phyloP scores from a whole-genome alignment of 2,113 vertebrate species.

The Nesogale talazaci region DNA sequence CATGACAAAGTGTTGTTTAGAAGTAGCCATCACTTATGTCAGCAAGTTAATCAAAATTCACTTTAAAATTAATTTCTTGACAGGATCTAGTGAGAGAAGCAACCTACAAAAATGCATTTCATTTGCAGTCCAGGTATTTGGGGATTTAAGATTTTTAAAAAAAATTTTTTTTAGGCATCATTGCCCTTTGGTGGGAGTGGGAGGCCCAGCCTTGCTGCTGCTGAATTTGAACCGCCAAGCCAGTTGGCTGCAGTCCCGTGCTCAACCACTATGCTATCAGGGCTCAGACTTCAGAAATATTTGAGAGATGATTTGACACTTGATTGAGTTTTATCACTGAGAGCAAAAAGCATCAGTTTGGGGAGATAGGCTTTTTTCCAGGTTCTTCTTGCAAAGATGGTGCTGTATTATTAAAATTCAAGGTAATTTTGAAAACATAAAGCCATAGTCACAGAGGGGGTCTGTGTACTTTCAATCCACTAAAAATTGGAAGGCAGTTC shows the following conservation, averaged over 20 bases:
- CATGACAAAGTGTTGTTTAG: neutral
- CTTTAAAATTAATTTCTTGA: slow-evolving; percentile 13
- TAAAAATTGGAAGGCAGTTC: neutral
- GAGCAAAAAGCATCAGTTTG: neutral
- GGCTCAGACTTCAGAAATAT: too few relatives aligned
- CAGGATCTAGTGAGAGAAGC: neutral
- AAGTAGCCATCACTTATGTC: neutral
- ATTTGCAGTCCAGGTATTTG: neutral
- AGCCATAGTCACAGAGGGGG: neutral
- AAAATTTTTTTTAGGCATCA: too few relatives aligned
- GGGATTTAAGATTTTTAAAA: too few relatives aligned
- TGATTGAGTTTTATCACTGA: neutral
- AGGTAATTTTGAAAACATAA: neutral
- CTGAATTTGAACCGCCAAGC: too few relatives aligned
- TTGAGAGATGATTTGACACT: neutral
- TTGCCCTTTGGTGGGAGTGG: too few relatives aligned
- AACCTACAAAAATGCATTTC: neutral
- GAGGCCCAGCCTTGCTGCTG: too few relatives aligned
- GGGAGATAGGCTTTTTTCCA: neutral
- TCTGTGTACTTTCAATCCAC: neutral
- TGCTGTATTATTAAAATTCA: neutral
- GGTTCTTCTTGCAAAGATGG: neutral
- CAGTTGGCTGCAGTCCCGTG: too few relatives aligned
- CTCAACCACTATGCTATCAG: too few relatives aligned
- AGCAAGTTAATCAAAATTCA: neutral